Base-by-base conservation (phyloP, 1,140 invertebrate species). In the Penaeus chinensis region DNA sequence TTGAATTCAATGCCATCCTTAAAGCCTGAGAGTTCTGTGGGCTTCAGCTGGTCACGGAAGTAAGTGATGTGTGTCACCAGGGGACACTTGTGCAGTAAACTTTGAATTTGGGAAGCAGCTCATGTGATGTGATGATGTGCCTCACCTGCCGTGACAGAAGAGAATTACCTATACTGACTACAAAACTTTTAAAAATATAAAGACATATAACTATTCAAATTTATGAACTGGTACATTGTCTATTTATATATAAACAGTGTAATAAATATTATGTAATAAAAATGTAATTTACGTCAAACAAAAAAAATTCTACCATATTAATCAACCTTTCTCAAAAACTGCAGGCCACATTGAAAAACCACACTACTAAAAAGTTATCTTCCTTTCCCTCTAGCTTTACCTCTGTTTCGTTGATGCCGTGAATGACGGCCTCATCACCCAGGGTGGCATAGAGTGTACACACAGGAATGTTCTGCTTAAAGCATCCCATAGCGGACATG, bases 381-480 rank as follows among this genome's bases (percentile, higher is more conserved):
- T 54, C 10, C 54, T 16, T 1, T 54, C 16, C 54, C 54, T 54
- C 54, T 54, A 11, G 89, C 22, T 91, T 95, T 0, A 97, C 98
- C 93, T 99, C 97, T 3, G 98, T 99, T 93, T 99, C 98, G 92
- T 98, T 99, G 89, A 99, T 96, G 63, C 96, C 98, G 92, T 99
- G 98, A 1, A 96, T 95, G 74, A 99, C 96, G 7, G 98, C 98
- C 13, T 99, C 98, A 90, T 99, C 97, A 8, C 98, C 98, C 0
- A 99, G 94, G 0, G 98, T 99, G 1, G 98, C 96, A 92, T 99
- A 99, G 86, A 99, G 95, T 0, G 98, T 99, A 0, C 99, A 97
- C 89, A 99, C 96, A 94, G 93, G 92, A 92, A 97, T 95, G 92
- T 96, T 97, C 92, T 97, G 96, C 91, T 97, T 98, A 92, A 99